Evolutionary conservation across 2,113 vertebrate genomes (phyloP), one percentile per base, ranked within the genome.

Genomic region (Corvus hawaiiensis): DNA sequence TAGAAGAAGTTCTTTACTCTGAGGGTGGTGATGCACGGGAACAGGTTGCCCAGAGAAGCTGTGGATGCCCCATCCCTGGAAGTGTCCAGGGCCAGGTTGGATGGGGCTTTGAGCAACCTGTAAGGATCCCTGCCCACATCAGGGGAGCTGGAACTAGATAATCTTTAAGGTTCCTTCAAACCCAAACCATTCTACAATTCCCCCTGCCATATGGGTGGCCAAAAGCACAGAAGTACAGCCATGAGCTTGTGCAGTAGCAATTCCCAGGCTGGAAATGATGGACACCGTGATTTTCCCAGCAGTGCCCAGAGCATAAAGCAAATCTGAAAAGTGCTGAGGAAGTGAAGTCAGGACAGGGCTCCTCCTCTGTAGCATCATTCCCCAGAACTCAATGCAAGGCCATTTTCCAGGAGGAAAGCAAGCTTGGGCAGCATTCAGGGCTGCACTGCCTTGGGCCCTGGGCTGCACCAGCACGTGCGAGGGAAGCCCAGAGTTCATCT

Each of bases 191-290:
- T 24, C 48, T 48, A 4, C 10, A 7, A 76, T 61, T 81, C 2
- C 13, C 37, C 20, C 13, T 87, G 56, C 35, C 24, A 63, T 15
- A 21, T 0, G 4, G 21, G 54, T 23, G 26, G n/a, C 23, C 55
- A 49, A 44, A 56, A 64, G 4, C 32, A 44, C 1, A 3, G 20
- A 46, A 61, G 27, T 1, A 0, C 44, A 78, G 44, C 19, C 28
- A 43, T 0, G 1, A 55, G n/a, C 5, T 32, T 3, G 1, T 8
- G 23, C 0, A 0, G 32, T 16, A 37, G 17, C 46, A 32, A 8
- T 43, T 61, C 79, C 46, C 49, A 56, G 24, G 35, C 2, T 49
- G 76, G 76, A 46, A 73, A 27, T 7, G 6, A 41, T 0, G 1
- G 16, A 26, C 2, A 2, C 26, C 14, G 21, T 16, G 41, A 46